These are phyloP conservation scores for Ichneumon xanthorius DNA, from an alignment of 2,888 invertebrate genomes.

Conservation along the genomic window DNA sequence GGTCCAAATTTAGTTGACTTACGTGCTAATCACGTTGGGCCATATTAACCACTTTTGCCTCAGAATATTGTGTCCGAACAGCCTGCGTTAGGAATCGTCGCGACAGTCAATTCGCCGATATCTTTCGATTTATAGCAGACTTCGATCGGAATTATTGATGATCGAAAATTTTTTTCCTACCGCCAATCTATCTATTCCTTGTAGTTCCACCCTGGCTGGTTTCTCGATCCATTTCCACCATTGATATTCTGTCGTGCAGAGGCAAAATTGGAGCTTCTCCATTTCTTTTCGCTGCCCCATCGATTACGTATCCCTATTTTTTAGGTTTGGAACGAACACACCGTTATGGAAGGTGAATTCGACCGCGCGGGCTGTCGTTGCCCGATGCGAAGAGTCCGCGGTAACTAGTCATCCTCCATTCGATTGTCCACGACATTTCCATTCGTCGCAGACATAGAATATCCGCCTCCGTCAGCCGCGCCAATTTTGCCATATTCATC, in stretches of 20 bases:
- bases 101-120: background rate
- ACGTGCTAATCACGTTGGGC: background rate
- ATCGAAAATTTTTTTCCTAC: background rate
- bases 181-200: background rate
- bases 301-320: background rate
- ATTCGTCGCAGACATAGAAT: conserved; percentile 11
- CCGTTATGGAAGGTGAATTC: background rate
- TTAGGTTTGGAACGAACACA: background rate
- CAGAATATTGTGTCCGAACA: too few species aligned
- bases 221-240: background rate
- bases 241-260: background rate
- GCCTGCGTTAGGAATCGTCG: background rate
- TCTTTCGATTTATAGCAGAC: background rate
- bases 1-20: too few species aligned
- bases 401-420: conserved; percentile 27
- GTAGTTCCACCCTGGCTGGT: background rate
- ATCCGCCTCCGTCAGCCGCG: background rate
- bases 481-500: background rate
- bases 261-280: background rate
- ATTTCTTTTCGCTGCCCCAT: background rate
- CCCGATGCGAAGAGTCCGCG: conserved; percentile 11
- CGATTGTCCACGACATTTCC: conserved; percentile 45
- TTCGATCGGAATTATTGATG: background rate
- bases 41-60: background rate
- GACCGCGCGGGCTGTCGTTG: background rate